Percentiles rank a stretch among this genome's conserved stretches.
Evolutionary conservation across 2,113 vertebrate genomes (phyloP).

Genomic region (Parus major): DNA sequence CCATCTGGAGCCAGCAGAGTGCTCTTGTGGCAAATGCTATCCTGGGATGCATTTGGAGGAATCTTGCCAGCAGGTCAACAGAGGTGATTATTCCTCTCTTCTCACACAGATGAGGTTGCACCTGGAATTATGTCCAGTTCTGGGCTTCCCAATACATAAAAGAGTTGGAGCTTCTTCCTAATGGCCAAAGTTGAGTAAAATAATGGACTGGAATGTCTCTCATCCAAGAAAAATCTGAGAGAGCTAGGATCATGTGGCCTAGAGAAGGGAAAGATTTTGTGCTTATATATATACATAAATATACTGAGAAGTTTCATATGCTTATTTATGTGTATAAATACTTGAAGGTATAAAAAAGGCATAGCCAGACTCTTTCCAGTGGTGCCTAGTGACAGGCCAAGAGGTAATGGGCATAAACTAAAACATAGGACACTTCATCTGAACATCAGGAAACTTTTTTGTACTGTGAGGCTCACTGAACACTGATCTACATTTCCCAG

Average conservation of each 20-base stretch:
- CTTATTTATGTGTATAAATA: no score
- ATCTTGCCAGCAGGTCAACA: not conserved
- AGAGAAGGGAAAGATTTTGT: not conserved
- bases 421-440: not conserved
- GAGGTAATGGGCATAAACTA: not conserved
- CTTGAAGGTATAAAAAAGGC: not conserved
- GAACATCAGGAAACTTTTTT: not conserved
- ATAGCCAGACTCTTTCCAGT: not conserved
- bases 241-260: not conserved
- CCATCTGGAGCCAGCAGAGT: not conserved
- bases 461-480: not conserved
- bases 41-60: not conserved
- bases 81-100: not conserved
- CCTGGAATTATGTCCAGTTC: not conserved
- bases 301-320: not conserved
- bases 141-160: not conserved
- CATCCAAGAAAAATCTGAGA: not conserved
- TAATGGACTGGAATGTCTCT: not conserved
- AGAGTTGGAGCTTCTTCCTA: not conserved
- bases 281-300: not conserved
- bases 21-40: not conserved
- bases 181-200: not conserved
- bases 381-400: not conserved
- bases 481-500: not conserved
- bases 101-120: not conserved